These are phyloP conservation scores for Boleophthalmus pectinirostris DNA, from an alignment of 2,113 vertebrate species.

Conservation along the genomic window DNA sequence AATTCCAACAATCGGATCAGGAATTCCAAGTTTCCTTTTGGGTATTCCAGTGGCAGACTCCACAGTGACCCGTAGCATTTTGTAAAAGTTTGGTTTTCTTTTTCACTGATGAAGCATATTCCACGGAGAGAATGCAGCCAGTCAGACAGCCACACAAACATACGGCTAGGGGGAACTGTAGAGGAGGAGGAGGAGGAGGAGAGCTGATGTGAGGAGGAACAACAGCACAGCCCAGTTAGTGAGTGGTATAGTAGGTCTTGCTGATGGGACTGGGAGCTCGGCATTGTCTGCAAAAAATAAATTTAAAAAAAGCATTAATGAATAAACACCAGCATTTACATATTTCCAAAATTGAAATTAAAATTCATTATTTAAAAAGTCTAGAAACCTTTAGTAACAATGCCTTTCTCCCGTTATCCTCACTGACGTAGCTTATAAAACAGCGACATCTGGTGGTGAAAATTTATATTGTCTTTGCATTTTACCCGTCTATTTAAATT, in stretches of 20 bases:
- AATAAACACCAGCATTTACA: background rate
- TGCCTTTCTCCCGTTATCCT: background rate
- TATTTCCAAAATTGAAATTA: background rate
- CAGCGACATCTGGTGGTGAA: background rate
- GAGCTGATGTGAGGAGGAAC: conserved; percentile 5
- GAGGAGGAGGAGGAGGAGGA: conserved; percentile 3
- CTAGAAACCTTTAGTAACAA: no score
- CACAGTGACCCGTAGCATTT: conserved; percentile 90
- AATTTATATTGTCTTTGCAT: background rate
- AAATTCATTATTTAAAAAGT: no score
- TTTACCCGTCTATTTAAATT: no score
- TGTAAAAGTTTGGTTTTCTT: conserved; percentile 1
- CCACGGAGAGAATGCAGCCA: background rate
- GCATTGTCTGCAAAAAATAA: background rate
- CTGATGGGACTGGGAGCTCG: background rate
- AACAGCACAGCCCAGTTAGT: conserved; percentile 29
- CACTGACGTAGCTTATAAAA: background rate
- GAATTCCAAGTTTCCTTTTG: conserved; percentile 89
- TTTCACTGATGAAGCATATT: conserved; percentile 19
- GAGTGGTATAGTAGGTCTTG: no score
- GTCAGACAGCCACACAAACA: background rate
- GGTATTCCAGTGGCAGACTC: conserved; percentile 89
- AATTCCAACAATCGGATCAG: conserved; percentile 87
- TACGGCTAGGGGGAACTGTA: background rate
- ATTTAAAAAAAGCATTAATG: background rate